Percentiles rank a stretch among this genome's conserved stretches.
These are phyloP conservation scores for Struthidea cinerea DNA, from an alignment of 2,113 vertebrate genomes.

Conservation along the genomic window DNA sequence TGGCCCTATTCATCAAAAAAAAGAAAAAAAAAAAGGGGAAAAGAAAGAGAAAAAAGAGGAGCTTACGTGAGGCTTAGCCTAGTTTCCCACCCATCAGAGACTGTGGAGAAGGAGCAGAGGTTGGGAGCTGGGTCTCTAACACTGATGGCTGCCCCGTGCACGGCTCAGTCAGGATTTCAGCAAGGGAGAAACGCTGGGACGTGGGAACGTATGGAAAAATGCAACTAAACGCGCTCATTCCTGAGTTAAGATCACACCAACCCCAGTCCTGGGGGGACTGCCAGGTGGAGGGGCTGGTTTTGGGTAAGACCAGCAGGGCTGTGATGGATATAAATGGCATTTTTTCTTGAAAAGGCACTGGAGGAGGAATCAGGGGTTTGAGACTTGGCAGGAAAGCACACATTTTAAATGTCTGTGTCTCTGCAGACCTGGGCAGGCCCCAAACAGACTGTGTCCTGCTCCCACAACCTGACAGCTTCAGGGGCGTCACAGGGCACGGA, in stretches of 20 bases:
- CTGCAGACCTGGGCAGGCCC: rapidly evolving
- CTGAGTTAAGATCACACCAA: not conserved
- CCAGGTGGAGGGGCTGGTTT: not conserved
- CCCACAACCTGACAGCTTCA: not conserved
- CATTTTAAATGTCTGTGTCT: not conserved
- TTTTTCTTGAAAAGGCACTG: not conserved
- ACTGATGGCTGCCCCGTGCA: not conserved
- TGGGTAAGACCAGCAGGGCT: not conserved
- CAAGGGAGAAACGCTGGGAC: not conserved
- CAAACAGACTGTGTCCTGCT: not conserved
- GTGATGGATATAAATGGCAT: not conserved
- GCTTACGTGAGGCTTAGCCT: not conserved
- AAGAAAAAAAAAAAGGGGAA: too few species aligned
- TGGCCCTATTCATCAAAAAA: not conserved
- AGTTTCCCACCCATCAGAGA: not conserved
- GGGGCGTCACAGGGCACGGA: rapidly evolving
- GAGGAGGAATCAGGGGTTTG: not conserved
- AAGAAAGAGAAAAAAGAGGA: not conserved
- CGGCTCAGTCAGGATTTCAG: not conserved
- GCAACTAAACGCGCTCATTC: not conserved
- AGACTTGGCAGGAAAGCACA: rapidly evolving
- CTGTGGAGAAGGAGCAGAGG: not conserved
- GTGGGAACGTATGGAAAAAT: rapidly evolving
- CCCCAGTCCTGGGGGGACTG: too few species aligned
- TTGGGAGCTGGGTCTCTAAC: not conserved